Evolutionary conservation across 2,113 vertebrate species (phyloP).

Genomic region (Macaca mulatta): DNA sequence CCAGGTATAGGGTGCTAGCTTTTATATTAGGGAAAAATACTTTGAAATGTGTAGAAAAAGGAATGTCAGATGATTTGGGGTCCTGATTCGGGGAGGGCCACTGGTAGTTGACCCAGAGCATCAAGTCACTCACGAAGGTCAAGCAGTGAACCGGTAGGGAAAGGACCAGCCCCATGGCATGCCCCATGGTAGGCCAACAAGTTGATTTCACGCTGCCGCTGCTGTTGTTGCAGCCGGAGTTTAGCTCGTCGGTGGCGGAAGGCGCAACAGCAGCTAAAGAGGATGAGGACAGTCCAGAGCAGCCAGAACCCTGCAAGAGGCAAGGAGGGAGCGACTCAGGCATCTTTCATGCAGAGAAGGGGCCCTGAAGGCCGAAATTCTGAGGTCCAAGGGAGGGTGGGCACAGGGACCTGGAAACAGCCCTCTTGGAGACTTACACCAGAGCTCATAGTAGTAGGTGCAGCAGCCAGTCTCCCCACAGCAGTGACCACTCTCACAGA

Average conservation of each 20-base stretch:
- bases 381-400: neutral
- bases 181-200: slow-evolving; percentile 96
- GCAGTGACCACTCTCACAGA: slow-evolving; percentile 97
- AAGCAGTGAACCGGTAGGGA: slow-evolving; percentile 86
- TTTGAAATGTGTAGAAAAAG: slow-evolving; percentile 12
- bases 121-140: slow-evolving; percentile 91
- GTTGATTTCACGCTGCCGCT: slow-evolving; percentile 97
- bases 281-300: slow-evolving; percentile 95
- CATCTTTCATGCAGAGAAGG: neutral
- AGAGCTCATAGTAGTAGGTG: slow-evolving; percentile 98
- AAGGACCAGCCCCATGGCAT: slow-evolving; percentile 87
- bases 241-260: slow-evolving; percentile 97
- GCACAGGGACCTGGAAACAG: neutral
- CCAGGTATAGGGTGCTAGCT: neutral
- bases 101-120: neutral
- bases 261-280: slow-evolving; percentile 97
- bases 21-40: neutral
- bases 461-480: slow-evolving; percentile 97
- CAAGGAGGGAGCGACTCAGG: neutral
- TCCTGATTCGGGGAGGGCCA: neutral
- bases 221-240: slow-evolving; percentile 95
- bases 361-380: neutral
- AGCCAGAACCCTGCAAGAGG: slow-evolving; percentile 95
- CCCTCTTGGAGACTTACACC: slow-evolving; percentile 90
- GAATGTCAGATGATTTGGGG: neutral